Conservation (phyloP, 2,888 invertebrate genomes). For the Ectemnius continuus region DNA sequence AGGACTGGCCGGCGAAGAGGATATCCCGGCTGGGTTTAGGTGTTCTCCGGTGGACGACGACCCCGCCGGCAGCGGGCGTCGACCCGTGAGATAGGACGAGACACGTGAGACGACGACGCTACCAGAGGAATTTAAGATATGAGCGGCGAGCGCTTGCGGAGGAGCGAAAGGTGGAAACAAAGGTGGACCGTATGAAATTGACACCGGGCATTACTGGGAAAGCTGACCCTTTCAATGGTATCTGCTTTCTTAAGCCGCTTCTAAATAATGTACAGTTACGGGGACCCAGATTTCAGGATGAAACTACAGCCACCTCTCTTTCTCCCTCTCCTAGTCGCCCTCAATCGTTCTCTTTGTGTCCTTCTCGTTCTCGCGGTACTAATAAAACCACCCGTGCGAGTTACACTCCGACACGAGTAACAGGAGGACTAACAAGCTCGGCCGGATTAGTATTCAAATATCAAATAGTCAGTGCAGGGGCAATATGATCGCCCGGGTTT, state of each 20-base stretch:
- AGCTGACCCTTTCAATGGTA: conserved; percentile 51
- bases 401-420: not conserved
- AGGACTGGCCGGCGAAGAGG: conserved; percentile 13
- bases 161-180: conserved; percentile 20
- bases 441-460: conserved; percentile 4
- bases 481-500: not conserved
- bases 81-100: conserved; percentile 52
- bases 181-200: conserved; percentile 54
- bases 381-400: too few relatives aligned
- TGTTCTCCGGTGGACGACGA: conserved; percentile 49
- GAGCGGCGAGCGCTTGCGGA: conserved; percentile 8
- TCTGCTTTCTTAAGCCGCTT: conserved; percentile 47
- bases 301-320: too few relatives aligned
- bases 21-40: conserved; percentile 35
- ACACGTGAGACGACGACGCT: conserved; percentile 49
- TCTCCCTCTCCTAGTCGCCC: too few relatives aligned
- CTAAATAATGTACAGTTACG: conserved; percentile 23
- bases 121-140: conserved; percentile 40
- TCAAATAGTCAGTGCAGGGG: conserved; percentile 3
- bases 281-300: too few relatives aligned
- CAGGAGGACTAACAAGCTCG: not conserved
- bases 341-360: too few relatives aligned
- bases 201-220: conserved; percentile 57
- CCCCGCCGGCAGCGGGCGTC: conserved; percentile 42
- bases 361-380: too few relatives aligned